A percentile compares a stretch with the other conserved stretches of the same genome.
These are phyloP conservation scores for Eleginops maclovinus DNA, from an alignment of 2,113 vertebrate species.

Conservation along the genomic window DNA sequence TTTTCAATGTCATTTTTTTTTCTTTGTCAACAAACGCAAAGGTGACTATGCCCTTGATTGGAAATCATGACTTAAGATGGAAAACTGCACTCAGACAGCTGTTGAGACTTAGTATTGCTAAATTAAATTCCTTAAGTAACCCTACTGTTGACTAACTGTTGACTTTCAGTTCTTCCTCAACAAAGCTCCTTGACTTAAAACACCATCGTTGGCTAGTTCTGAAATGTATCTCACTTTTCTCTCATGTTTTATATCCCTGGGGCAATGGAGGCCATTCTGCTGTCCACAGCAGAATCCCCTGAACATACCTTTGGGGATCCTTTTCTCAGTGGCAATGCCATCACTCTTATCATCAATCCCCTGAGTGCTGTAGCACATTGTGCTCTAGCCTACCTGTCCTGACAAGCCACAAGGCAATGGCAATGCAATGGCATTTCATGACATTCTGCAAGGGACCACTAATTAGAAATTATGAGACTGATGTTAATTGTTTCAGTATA, in stretches of 20 bases:
- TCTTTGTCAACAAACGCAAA: not conserved
- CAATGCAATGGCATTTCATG: conserved; percentile 33
- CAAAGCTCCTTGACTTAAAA: conserved; percentile 32
- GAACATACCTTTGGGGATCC: conserved; percentile 63
- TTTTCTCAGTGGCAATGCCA: conserved; percentile 59
- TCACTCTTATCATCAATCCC: conserved; percentile 64
- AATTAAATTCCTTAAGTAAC: conserved; percentile 17
- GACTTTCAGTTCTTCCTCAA: conserved; percentile 27
- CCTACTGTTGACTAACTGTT: conserved; percentile 22
- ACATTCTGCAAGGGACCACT: conserved; percentile 28
- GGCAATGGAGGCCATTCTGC: conserved; percentile 64
- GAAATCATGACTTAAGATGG: conserved; percentile 1
- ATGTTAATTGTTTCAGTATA: conserved; percentile 4
- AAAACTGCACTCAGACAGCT: not conserved
- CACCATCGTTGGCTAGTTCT: conserved; percentile 33
- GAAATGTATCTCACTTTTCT: conserved; percentile 42
- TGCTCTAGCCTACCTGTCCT: conserved; percentile 48
- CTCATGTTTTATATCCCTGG: conserved; percentile 38
- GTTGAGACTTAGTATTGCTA: conserved; percentile 8
- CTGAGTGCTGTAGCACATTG: conserved; percentile 39
- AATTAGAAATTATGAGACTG: conserved; percentile 19
- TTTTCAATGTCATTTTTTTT: not conserved
- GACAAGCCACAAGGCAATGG: conserved; percentile 31
- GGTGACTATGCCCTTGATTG: not conserved
- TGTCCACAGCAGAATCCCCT: conserved; percentile 65